Evolutionary conservation across 53 echinoderm and acorn worm genomes (phyloP), one percentile per base, ranked within the genome.

Genomic region (Hippasteria phrygiana): DNA sequence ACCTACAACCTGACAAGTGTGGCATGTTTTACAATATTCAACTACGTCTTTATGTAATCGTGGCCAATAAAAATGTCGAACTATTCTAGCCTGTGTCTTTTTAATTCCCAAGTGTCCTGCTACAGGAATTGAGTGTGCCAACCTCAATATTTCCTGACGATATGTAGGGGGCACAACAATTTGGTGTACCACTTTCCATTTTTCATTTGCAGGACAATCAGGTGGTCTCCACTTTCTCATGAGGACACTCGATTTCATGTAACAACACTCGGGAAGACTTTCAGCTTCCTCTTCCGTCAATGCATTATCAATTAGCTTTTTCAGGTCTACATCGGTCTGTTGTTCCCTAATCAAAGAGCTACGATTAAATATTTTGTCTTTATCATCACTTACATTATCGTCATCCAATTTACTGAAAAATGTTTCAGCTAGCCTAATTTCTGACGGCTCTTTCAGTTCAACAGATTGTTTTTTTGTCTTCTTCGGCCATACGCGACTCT

Each of bases 191-290:
- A 90, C 71, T 9, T 66, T 29, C 90, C 88, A 87, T 18, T 80
- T 74, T 56, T 93, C 93, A 80, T 79, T 35, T 39, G 91, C 91
- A 13, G 91, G 87, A 55, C 77, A 22, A 41, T 55, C 37, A n/a
- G 80, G 80, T 8, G 88, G 88, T 87, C 91, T 87, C 87, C 91
- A 78, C 66, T 91, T 91, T 55, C 91, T 90, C 91, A 87, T 91
- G 18, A 91, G 75, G 39, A 91, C 67, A 17, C 76, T 75, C 36
- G 56, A 40, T 32, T 62, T 75, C 2, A 84, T 43, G 35, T 74
- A 90, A 42, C 20, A 90, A 35, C 75, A 79, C 43, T 71, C 74
- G 12, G 90, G 83, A 53, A 83, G 43, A 9, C 45, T 67, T 27
- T n/a, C 45, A 32, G 83, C 46, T 56, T 73, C 90, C 2, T 63